Base-by-base conservation (phyloP, 2,888 invertebrate genomes). In the Synergus laeviventris region DNA sequence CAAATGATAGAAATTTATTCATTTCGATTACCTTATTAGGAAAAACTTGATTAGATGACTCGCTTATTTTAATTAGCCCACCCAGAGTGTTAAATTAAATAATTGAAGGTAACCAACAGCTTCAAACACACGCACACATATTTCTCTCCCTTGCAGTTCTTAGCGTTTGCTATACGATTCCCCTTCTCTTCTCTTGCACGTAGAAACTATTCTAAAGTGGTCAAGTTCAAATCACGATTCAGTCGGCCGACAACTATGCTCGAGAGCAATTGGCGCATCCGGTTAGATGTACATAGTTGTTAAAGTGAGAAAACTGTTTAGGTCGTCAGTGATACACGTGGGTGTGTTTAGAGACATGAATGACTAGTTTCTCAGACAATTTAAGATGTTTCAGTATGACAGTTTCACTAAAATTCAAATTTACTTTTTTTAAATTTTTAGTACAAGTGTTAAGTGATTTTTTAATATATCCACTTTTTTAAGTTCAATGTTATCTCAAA, bases 151-250 rank as follows among this genome's bases (percentile, higher is more conserved):
- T 39, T 16, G 38, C 24, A 11, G 49, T 45, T 42, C 66, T 42
- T 45, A 42, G 66, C 31, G 31, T 45, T 66, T 66, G 45, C 66
- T 66, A 24, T 66, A 66, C 14, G 66, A 66, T 45, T 21, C 74
- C 73, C 78, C 75, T 77, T 74, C 49, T 38, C 56, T 73, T 54
- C 73, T 74, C 74, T 42, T 76, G 62, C 64, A 77, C 54, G 77
- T 75, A 76, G 74, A 78, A 77, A 77, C 80, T 74, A 79, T 77
- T 78, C 79, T 79, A 83, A 84, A 84, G 82, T 84, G 86, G 85
- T 88, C 87, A 87, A 87, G 87, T 87, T 88, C 86, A 87, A 87
- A 86, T 86, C 86, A 79, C 83, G 81, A 78, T 86, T 86, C 87
- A 88, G 88, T 87, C 84, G 84, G 81, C 82, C 81, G 85, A 83